Conservation (phyloP, 2,888 invertebrate genomes). For the Teleogryllus oceanicus region DNA sequence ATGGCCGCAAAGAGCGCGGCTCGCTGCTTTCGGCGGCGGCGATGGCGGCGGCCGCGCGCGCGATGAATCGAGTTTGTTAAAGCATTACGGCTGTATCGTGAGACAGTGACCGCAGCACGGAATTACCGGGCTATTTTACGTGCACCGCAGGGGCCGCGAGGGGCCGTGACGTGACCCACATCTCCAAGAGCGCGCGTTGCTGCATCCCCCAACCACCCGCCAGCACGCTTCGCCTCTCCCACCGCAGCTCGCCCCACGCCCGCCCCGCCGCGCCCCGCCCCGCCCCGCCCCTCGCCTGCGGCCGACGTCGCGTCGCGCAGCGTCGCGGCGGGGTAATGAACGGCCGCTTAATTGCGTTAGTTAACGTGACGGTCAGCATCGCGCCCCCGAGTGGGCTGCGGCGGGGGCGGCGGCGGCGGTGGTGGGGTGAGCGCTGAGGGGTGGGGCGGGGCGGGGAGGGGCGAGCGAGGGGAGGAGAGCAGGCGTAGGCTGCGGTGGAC, state of each 20-base stretch:
- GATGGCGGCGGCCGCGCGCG: no score
- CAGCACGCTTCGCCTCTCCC: neutral
- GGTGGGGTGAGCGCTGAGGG: neutral
- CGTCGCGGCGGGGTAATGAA: conserved; percentile 1
- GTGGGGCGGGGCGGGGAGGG: neutral
- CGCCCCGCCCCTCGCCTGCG: neutral
- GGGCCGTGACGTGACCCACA: no score
- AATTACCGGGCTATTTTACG: no score
- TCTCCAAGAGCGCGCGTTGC: no score
- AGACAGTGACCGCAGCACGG: no score
- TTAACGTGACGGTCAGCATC: conserved; percentile 8
- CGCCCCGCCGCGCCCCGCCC: neutral
- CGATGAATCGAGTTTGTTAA: no score
- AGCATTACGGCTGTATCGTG: no score
- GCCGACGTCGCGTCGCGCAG: neutral
- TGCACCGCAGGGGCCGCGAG: no score
- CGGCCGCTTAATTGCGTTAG: conserved; percentile 8
- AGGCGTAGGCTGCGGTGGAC: neutral
- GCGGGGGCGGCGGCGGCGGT: neutral
- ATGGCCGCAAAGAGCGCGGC: no score
- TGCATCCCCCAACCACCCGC: neutral
- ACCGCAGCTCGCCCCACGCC: neutral
- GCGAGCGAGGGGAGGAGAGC: neutral
- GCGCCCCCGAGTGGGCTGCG: neutral
- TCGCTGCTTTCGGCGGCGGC: no score